phyloP scores from a whole-genome alignment of 2,113 vertebrate genomes.

The Prionailurus bengalensis region DNA sequence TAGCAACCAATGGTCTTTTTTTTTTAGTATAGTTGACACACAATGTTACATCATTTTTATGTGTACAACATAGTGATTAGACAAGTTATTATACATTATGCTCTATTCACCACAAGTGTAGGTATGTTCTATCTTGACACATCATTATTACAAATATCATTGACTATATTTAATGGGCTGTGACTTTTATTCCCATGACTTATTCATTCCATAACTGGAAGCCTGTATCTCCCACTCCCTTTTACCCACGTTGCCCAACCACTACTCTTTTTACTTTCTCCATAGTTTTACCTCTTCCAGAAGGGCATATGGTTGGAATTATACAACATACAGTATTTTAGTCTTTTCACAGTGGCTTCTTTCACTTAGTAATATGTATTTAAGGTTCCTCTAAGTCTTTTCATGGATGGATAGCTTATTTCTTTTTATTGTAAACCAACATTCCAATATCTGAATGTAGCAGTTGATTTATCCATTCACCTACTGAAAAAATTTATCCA shows the following conservation, averaged over 20 bases:
- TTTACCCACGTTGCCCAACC: neutral
- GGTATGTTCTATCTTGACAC: neutral
- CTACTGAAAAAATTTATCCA: neutral
- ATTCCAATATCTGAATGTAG: neutral
- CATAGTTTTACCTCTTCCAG: neutral
- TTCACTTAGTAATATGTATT: neutral
- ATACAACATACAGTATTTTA: neutral
- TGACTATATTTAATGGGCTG: neutral
- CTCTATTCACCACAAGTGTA: neutral
- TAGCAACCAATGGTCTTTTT: neutral
- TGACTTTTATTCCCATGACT: neutral
- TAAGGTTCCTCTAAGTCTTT: neutral
- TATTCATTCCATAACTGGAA: neutral
- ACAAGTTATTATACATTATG: neutral
- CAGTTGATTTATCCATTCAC: neutral
- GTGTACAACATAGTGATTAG: neutral
- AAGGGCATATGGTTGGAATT: neutral
- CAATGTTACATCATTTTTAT: neutral
- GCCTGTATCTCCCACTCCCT: neutral
- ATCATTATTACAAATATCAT: neutral
- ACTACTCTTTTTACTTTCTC: neutral
- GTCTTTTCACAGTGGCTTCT: neutral
- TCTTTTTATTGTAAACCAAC: neutral
- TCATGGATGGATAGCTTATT: neutral
- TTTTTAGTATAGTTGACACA: no score